Percentiles rank a stretch among this genome's conserved stretches.
Evolutionary conservation across 1,140 invertebrate species (phyloP).

Genomic region (Tetraneura akinire): DNA sequence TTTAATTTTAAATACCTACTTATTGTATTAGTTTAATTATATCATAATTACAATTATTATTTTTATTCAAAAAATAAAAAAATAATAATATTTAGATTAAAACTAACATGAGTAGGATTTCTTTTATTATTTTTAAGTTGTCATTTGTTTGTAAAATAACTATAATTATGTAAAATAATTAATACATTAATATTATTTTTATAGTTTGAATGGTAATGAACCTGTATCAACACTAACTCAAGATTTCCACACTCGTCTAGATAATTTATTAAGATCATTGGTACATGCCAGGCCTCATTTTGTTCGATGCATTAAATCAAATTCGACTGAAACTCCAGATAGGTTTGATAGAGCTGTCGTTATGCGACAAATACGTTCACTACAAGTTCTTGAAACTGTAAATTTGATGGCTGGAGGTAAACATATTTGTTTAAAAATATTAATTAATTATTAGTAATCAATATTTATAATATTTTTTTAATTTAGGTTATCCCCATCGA

Average conservation of each 20-base stretch:
- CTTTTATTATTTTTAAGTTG: too few relatives aligned
- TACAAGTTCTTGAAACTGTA: slow-evolving; percentile 92
- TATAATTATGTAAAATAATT: too few relatives aligned
- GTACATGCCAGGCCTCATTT: slow-evolving; percentile 93
- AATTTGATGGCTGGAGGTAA: slow-evolving; percentile 86
- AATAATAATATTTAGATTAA: too few relatives aligned
- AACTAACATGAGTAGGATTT: too few relatives aligned
- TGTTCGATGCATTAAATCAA: slow-evolving; percentile 86
- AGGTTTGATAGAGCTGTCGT: slow-evolving; percentile 79
- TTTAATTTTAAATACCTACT: too few relatives aligned
- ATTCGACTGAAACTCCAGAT: slow-evolving; percentile 74
- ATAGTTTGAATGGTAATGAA: slow-evolving; percentile 79
- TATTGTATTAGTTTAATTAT: too few relatives aligned
- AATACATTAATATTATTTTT: not conserved
- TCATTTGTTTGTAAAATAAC: too few relatives aligned
- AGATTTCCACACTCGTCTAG: slow-evolving; percentile 90
- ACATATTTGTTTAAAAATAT: not conserved
- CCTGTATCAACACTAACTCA: slow-evolving; percentile 88
- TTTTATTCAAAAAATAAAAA: too few relatives aligned
- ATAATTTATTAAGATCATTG: slow-evolving; percentile 86
- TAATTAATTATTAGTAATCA: not conserved
- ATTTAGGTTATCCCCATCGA: slow-evolving; percentile 81
- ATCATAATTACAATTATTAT: too few relatives aligned
- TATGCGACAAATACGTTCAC: slow-evolving; percentile 81
- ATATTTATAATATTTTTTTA: not conserved